Evolutionary conservation across 2,113 vertebrate species (phyloP), one percentile per base, ranked within the genome.

Genomic region (Bos javanicus): DNA sequence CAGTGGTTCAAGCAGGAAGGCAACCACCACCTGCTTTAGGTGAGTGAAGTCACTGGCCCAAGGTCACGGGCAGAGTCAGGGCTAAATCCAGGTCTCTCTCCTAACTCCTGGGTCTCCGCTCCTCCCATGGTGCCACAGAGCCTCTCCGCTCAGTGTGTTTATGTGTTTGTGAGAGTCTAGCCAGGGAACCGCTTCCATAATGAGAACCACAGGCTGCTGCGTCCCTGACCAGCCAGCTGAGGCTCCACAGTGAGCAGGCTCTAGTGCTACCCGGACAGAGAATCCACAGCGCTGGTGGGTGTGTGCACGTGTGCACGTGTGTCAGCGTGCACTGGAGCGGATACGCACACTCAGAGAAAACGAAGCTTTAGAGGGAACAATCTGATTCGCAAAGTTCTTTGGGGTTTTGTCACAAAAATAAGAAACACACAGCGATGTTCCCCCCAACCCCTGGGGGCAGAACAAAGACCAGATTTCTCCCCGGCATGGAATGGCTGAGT

Each of bases 391-490:
- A 67, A 93, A 4, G 54, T 50, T 54, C n/a, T 95, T 91, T 36
- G 57, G 94, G 87, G 48, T 30, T 88, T 87, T 78, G 52, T 57
- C 39, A 30, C 25, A 64, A 87, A 86, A 94, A 7, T 74, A 89
- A 89, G 59, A 23, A 90, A 93, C 81, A 74, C 3, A 19, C 48
- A 87, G 71, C 6, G 1, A 52, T 19, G 26, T 17, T 62, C 57
- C 8, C 33, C 39, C 39, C 82, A 15, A 52, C 0, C 48, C 23
- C 62, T 28, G 80, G 67, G 67, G 62, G 81, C 57, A 54, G 89
- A 92, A 95, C 56, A 97, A 96, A 88, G 91, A 4, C 81, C 82
- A 88, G 96, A 30, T 59, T 93, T 90, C 92, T 60, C 2, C 3
- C 26, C 82, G 76, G 81, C 87, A 52, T 14, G 52, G 92, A 95